Conservation (phyloP, 2,888 invertebrate genomes). For the Seira ritae region DNA sequence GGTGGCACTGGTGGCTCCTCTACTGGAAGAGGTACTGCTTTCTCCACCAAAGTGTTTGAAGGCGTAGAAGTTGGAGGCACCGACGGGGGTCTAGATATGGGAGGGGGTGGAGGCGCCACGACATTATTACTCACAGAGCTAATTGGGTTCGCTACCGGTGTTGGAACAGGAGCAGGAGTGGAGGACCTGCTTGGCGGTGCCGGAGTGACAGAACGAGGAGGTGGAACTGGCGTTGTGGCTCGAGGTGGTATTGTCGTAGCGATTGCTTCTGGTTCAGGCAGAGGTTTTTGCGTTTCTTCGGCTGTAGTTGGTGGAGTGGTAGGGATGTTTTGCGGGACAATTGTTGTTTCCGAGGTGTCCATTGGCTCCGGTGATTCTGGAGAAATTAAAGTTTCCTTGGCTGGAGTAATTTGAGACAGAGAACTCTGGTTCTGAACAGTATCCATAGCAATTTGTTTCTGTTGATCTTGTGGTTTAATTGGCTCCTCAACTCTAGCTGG, state of each 20-base stretch:
- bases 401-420: conserved; percentile 18
- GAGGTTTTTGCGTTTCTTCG: conserved; percentile 40
- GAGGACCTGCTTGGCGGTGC: conserved; percentile 33
- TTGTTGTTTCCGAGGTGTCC: conserved; percentile 53
- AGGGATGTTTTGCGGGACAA: conserved; percentile 66
- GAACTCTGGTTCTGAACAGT: background rate
- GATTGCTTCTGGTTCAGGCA: background rate
- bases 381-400: conserved; percentile 61
- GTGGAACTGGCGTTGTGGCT: conserved; percentile 61
- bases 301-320: conserved; percentile 61
- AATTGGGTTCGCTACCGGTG: too few species aligned
- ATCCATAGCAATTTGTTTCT: background rate
- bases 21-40: conserved; percentile 16
- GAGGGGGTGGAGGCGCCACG: background rate
- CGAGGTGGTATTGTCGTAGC: conserved; percentile 54
- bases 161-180: conserved; percentile 38
- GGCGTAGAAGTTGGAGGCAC: background rate
- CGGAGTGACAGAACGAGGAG: conserved; percentile 43
- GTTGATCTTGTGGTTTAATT: too few species aligned
- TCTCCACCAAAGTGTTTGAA: conserved; percentile 33
- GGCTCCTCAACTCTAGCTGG: conserved; percentile 13
- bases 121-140: too few species aligned
- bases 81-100: background rate
- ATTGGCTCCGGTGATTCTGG: conserved; percentile 73
- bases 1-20: conserved; percentile 40